These are phyloP conservation scores for Platycheirus rosarum DNA, from an alignment of 2,888 invertebrate genomes.

Conservation along the genomic window DNA sequence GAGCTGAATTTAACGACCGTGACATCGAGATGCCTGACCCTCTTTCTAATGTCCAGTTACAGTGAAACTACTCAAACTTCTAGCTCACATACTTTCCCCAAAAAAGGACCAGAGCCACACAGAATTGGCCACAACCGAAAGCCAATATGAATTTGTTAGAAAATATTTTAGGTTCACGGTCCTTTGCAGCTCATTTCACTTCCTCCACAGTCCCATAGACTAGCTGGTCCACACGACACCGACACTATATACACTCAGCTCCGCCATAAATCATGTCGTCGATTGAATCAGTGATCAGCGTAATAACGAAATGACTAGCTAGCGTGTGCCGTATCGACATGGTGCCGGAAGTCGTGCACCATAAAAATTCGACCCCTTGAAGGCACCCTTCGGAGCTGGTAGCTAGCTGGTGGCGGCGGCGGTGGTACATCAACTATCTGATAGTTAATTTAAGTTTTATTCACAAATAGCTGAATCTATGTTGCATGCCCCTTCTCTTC, in stretches of 20 bases:
- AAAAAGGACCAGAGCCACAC: neutral
- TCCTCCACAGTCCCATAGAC: constrained; percentile 37
- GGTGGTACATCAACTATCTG: constrained; percentile 36
- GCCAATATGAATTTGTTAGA: constrained; percentile 77
- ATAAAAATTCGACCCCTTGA: constrained; percentile 70
- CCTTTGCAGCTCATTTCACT: constrained; percentile 81
- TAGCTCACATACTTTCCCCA: constrained; percentile 25
- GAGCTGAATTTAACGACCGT: constrained; percentile 69
- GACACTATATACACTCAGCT: constrained; percentile 74
- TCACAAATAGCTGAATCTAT: constrained; percentile 56
- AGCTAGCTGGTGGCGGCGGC: neutral
- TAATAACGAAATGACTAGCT: constrained; percentile 74
- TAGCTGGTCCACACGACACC: constrained; percentile 23
- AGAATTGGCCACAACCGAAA: constrained; percentile 2
- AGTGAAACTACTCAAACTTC: constrained; percentile 29
- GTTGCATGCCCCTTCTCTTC: constrained; percentile 19
- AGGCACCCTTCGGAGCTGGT: constrained; percentile 11
- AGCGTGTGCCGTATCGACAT: constrained; percentile 74
- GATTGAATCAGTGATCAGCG: constrained; percentile 74
- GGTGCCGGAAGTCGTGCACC: constrained; percentile 73
- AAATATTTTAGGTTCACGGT: constrained; percentile 82
- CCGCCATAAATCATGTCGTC: constrained; percentile 81
- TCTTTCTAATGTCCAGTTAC: neutral
- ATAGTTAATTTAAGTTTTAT: constrained; percentile 72
- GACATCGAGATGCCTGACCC: constrained; percentile 40